These are phyloP conservation scores for Agriopis leucophaearia DNA, from an alignment of 2,888 invertebrate species.

Conservation along the genomic window DNA sequence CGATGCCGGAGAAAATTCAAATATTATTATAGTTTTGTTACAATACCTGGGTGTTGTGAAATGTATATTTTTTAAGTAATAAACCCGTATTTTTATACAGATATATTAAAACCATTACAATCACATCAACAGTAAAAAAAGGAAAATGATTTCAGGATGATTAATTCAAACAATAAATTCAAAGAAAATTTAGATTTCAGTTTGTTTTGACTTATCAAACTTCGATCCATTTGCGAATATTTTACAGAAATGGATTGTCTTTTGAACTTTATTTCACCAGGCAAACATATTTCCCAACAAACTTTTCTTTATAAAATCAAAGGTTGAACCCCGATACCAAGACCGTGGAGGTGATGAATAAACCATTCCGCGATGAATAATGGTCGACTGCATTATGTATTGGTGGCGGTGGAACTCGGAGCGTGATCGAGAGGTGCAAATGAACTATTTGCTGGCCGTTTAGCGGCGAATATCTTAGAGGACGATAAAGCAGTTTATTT, in stretches of 20 bases:
- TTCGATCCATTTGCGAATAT: neutral
- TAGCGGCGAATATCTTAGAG: constrained; percentile 34
- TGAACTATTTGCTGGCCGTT: constrained; percentile 46
- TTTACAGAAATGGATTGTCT: neutral
- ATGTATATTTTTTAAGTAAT: too few species aligned
- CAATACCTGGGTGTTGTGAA: neutral
- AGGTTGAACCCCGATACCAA: constrained; percentile 48
- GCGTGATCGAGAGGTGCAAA: constrained; percentile 47
- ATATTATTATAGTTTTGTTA: neutral
- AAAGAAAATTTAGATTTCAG: neutral
- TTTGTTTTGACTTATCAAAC: neutral
- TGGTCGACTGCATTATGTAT: constrained; percentile 61
- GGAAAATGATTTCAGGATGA: too few species aligned
- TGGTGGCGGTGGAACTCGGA: constrained; percentile 49
- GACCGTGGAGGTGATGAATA: constrained; percentile 52
- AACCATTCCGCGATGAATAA: constrained; percentile 59
- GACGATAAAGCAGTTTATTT: constrained; percentile 19
- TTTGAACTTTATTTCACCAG: neutral
- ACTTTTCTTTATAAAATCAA: constrained; percentile 38
- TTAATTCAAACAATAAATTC: too few species aligned
- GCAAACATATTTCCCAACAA: constrained; percentile 23
- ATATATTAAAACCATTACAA: too few species aligned
- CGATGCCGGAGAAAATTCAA: neutral
- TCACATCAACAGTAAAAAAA: too few species aligned
- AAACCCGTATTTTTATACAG: too few species aligned